Evolutionary conservation across 2,113 vertebrate genomes (phyloP).

Genomic region (Polypterus senegalus): DNA sequence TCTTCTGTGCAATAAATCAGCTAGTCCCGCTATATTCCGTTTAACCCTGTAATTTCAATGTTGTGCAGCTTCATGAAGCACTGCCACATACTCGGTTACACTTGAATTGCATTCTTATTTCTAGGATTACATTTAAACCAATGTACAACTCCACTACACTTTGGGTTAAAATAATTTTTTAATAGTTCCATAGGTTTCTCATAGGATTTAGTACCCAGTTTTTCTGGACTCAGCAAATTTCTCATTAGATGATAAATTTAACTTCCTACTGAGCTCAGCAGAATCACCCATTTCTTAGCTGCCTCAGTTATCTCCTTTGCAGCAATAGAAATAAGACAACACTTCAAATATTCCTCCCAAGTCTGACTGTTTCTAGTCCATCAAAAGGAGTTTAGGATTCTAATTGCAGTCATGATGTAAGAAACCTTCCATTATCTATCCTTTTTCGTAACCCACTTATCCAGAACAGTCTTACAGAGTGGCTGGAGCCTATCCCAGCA

Average conservation of each 20-base stretch:
- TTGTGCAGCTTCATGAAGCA: neutral
- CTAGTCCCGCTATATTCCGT: neutral
- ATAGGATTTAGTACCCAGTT: constrained; percentile 8
- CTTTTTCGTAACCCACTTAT: constrained; percentile 45
- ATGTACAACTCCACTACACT: constrained; percentile 7
- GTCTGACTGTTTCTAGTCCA: constrained; percentile 27
- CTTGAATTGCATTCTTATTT: neutral
- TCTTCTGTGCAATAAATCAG: constrained; percentile 2
- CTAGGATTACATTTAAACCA: neutral
- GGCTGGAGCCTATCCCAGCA: too few species aligned
- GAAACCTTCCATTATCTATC: constrained; percentile 38
- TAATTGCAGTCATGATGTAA: constrained; percentile 46
- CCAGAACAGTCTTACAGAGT: constrained; percentile 10
- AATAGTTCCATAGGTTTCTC: constrained; percentile 5
- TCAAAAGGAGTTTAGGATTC: too few species aligned
- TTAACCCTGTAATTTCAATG: constrained; percentile 2
- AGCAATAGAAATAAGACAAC: constrained; percentile 9
- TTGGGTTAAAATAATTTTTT: constrained; percentile 11
- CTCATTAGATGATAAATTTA: constrained; percentile 14
- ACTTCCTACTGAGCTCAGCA: constrained; percentile 5
- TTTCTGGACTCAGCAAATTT: constrained; percentile 10
- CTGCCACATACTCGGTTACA: constrained; percentile 2
- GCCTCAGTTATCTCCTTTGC: constrained; percentile 3
- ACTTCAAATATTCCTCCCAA: constrained; percentile 12
- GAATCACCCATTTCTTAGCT: constrained; percentile 4